These are phyloP conservation scores for Gisinianus flammeolus DNA, from an alignment of 2,888 invertebrate species.

Conservation along the genomic window DNA sequence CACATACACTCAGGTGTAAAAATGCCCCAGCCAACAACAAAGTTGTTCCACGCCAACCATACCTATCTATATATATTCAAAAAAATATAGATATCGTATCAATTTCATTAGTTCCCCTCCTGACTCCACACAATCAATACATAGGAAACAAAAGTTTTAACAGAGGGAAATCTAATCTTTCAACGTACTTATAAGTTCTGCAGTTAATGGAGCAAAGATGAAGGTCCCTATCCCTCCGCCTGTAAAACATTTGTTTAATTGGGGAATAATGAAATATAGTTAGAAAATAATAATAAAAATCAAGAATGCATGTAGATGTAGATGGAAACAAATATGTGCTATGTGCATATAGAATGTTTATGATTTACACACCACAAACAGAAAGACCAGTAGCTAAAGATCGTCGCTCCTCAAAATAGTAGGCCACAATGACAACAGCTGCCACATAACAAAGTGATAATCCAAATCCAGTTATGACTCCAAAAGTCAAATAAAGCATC, in stretches of 20 bases:
- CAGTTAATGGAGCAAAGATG: constrained; percentile 80
- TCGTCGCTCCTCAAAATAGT: constrained; percentile 83
- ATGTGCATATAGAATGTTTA: no score
- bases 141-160: no score
- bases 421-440: constrained; percentile 87
- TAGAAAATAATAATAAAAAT: no score
- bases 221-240: constrained; percentile 88
- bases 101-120: no score
- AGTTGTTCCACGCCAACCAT: constrained; percentile 83
- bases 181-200: constrained; percentile 67
- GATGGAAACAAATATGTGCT: no score
- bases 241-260: no score
- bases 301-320: no score
- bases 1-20: constrained; percentile 80
- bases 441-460: constrained; percentile 83
- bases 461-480: constrained; percentile 82
- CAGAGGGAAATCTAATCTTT: no score
- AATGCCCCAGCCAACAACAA: constrained; percentile 83
- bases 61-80: constrained; percentile 66
- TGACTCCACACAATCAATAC: no score
- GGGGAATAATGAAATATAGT: no score
- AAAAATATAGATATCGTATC: no score
- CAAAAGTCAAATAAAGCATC: constrained; percentile 80
- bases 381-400: constrained; percentile 85
- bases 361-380: no score